Percentiles rank a stretch among this genome's conserved stretches.
Evolutionary conservation across 2,797 vertebrate genomes (phyloP).

Genomic region (Orientallactaga sibirica): DNA sequence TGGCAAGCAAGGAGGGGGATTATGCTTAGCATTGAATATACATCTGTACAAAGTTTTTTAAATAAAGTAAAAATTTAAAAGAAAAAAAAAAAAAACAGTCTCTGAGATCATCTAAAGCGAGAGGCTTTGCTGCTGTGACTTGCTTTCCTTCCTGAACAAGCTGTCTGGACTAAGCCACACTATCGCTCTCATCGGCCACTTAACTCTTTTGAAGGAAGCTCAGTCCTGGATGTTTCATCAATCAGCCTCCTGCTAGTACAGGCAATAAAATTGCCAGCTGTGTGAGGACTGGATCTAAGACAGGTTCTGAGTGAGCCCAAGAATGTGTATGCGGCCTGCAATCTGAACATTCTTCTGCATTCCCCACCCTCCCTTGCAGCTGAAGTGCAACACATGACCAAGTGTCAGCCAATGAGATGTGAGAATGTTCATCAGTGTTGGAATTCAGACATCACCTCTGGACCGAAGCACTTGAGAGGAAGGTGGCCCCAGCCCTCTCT

Average conservation of each 20-base stretch:
- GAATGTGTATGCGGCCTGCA: neutral
- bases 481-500: neutral
- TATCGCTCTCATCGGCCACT: neutral
- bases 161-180: neutral
- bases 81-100: neutral
- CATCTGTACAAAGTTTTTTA: neutral
- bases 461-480: neutral
- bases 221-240: neutral
- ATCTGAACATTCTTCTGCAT: neutral
- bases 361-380: neutral
- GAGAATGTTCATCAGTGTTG: too few species aligned
- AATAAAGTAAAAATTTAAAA: neutral
- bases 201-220: neutral
- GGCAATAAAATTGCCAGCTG: too few species aligned
- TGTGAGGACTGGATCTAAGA: neutral
- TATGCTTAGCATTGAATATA: neutral
- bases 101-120: neutral
- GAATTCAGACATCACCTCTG: too few species aligned
- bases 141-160: neutral
- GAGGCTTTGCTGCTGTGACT: neutral
- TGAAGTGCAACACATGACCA: neutral
- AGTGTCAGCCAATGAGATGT: neutral
- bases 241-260: neutral
- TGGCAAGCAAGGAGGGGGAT: neutral
- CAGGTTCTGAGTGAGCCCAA: neutral